phyloP scores from a whole-genome alignment of 2,113 vertebrate genomes.

The Marmota monax region DNA sequence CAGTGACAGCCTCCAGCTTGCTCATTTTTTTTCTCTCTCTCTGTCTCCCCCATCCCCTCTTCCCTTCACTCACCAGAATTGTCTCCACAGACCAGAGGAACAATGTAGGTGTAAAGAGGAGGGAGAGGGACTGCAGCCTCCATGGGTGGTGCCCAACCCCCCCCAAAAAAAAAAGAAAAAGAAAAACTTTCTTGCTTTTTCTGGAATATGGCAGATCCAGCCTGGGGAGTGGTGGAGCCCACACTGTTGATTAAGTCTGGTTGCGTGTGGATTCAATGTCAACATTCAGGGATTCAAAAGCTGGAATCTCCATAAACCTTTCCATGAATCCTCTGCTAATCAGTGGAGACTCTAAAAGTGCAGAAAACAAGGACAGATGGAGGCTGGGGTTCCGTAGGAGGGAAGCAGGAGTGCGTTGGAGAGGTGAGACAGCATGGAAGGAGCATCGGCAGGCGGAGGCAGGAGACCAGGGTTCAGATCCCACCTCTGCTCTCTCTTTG shows the following conservation, averaged over 20 bases:
- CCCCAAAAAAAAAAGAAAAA: neutral
- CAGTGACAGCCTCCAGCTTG: neutral
- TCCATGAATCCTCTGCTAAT: slow-evolving; percentile 40
- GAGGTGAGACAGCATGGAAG: neutral
- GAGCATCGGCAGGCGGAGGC: neutral
- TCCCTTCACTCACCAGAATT: neutral
- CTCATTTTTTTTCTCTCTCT: too few species aligned
- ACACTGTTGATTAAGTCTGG: slow-evolving; percentile 52
- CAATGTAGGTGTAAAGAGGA: neutral
- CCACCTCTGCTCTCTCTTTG: neutral
- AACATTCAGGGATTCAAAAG: neutral
- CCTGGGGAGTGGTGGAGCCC: neutral
- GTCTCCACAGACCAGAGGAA: neutral
- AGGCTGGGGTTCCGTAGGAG: neutral
- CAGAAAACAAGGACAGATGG: neutral
- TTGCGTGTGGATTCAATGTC: slow-evolving; percentile 43
- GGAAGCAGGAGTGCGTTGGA: neutral
- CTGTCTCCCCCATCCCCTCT: neutral
- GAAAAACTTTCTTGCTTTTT: neutral
- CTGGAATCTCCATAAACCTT: slow-evolving; percentile 28
- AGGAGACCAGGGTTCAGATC: neutral
- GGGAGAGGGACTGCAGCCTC: neutral
- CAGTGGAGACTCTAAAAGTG: neutral
- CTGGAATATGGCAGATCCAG: neutral
- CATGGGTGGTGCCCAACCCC: neutral